Base-by-base conservation (phyloP, 2,113 vertebrate genomes). In the Prolemur simus region DNA sequence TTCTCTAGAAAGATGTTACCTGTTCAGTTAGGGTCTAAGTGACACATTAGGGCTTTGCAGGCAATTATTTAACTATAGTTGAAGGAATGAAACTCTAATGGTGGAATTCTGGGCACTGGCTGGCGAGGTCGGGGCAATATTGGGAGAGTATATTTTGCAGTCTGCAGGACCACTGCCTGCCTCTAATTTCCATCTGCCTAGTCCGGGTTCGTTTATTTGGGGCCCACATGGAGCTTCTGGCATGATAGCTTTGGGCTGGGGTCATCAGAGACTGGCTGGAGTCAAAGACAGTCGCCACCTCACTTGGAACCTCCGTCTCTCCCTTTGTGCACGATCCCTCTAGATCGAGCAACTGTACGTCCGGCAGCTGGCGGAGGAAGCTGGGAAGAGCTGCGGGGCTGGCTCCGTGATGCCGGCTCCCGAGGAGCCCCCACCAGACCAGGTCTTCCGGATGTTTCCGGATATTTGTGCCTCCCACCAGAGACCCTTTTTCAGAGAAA, bases 401-500 rank as follows among this genome's bases (percentile, higher is more conserved):
- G 64, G 89, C 23, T 58, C 98, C 23, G 49, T 98, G 97, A 74
- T 98, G 1, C 98, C 97, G 34, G 2, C 96, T 0, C 92, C 96
- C 0, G 98, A 98, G 1, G 99, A 99, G 76, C 80, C 97, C 0
- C 98, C 97, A 73, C 98, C 97, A 0, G 99, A 99, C 2, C 98
- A 98, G 66, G 85, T 98, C 89, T 98, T 98, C 87, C 97, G 99
- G 80, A 98, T 98, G 97, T 98, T 99, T 81, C 98, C 98, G 15
- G 99, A 99, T 82, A 97, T 98, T 29, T 99, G 99, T 0, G 93
- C 98, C 12, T 98, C 98, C 17, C 99, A 97, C 98, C 99, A 98
- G 97, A 99, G 99, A 93, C 94, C 99, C 0, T 98, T 99, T 95
- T 99, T 99, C 98, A 98, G 99, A 94, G 99, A 99, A 94, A 99